These are phyloP conservation scores for Ephialtes manifestator DNA, from an alignment of 2,888 invertebrate genomes.

Conservation along the genomic window DNA sequence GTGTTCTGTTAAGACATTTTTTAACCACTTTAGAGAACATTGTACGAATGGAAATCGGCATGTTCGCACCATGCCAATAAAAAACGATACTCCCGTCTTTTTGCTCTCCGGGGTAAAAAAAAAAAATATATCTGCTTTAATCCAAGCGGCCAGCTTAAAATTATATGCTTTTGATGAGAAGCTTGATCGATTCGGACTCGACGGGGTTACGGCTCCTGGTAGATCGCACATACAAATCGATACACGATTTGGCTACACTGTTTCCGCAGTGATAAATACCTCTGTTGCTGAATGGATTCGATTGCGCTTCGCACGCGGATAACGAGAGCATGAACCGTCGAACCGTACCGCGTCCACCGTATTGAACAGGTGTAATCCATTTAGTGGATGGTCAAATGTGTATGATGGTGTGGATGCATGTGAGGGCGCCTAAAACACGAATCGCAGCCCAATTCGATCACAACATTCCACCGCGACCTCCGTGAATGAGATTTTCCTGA, in stretches of 20 bases:
- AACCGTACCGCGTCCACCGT: constrained; percentile 59
- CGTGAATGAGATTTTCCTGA: constrained; percentile 58
- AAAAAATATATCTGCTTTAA: neutral
- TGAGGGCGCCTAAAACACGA: constrained; percentile 57
- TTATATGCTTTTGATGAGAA: constrained; percentile 6
- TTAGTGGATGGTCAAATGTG: constrained; percentile 59
- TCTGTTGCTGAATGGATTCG: constrained; percentile 54
- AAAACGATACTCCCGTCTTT: no score
- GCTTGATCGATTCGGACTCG: neutral
- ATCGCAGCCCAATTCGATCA: constrained; percentile 63
- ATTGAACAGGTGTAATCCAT: constrained; percentile 69
- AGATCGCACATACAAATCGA: constrained; percentile 59
- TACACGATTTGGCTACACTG: constrained; percentile 27
- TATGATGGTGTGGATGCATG: constrained; percentile 14
- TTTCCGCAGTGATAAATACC: constrained; percentile 31
- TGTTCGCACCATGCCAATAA: no score
- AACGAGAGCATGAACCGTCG: constrained; percentile 62
- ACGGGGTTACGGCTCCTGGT: constrained; percentile 4
- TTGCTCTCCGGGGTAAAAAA: no score
- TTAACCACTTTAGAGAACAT: no score
- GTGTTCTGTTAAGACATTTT: no score
- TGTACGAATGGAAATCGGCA: no score
- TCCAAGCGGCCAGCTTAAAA: neutral
- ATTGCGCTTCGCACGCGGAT: constrained; percentile 62
- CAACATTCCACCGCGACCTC: constrained; percentile 52